Evolutionary conservation across 1,140 invertebrate species (phyloP).

Genomic region (Trichonephila clavipes): DNA sequence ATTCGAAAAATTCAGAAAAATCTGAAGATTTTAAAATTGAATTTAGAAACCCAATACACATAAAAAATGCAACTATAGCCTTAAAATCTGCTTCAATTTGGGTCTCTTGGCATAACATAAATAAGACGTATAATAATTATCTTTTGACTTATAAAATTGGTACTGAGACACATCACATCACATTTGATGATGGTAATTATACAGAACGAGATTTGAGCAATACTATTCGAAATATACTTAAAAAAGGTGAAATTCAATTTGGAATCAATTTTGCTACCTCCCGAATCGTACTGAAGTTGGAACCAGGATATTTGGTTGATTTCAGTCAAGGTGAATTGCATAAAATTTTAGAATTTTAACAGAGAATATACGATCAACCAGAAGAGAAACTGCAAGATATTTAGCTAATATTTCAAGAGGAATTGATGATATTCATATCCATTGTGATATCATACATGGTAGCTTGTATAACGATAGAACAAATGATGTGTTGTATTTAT

Average conservation of each 20-base stretch:
- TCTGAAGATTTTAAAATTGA: slow-evolving; percentile 53
- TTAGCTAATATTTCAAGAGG: slow-evolving; percentile 16
- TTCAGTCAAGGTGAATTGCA: not conserved
- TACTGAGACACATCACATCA: too few relatives aligned
- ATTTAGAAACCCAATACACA: not conserved
- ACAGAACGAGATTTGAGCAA: too few relatives aligned
- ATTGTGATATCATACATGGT: not conserved
- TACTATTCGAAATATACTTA: too few relatives aligned
- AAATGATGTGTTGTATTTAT: not conserved
- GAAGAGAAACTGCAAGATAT: not conserved
- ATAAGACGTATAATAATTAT: slow-evolving; percentile 14
- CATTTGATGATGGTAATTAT: too few relatives aligned
- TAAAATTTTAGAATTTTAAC: not conserved
- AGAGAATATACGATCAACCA: not conserved
- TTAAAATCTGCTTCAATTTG: not conserved
- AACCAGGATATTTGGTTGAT: not conserved
- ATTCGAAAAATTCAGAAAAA: not conserved
- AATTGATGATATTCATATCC: slow-evolving; percentile 15
- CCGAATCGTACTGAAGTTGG: not conserved
- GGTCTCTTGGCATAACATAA: slow-evolving; percentile 32
- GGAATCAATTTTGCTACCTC: not conserved
- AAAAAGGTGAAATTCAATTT: not conserved
- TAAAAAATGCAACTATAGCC: not conserved
- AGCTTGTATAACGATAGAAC: not conserved
- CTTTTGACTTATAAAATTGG: not conserved